phyloP scores from a whole-genome alignment of 2,888 invertebrate genomes.

The Diaphora mendica region DNA sequence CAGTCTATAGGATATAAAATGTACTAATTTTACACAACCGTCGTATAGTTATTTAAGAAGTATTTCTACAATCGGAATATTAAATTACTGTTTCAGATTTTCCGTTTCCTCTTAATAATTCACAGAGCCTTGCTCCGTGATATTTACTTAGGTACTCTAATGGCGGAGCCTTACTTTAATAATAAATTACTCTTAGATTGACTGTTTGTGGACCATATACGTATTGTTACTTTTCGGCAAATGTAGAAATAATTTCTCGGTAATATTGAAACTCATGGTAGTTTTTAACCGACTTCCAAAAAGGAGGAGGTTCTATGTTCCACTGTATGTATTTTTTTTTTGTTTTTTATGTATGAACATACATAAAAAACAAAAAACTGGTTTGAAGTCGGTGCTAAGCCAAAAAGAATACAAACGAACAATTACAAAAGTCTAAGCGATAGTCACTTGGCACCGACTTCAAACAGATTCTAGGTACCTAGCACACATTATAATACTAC shows the following conservation, averaged over 20 bases:
- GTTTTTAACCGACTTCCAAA: too few species aligned
- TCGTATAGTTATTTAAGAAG: not conserved
- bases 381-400: too few species aligned
- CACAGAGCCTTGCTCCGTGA: not conserved
- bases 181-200: not conserved
- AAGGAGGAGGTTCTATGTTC: too few species aligned
- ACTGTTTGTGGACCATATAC: not conserved
- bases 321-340: too few species aligned
- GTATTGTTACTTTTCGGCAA: not conserved
- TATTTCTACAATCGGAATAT: not conserved
- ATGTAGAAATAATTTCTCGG: not conserved
- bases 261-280: not conserved
- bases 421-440: too few species aligned
- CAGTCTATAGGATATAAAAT: not conserved
- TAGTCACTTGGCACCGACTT: too few species aligned
- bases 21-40: not conserved
- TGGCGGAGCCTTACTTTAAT: not conserved
- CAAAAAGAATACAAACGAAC: too few species aligned
- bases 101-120: not conserved
- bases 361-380: too few species aligned
- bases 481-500: too few species aligned
- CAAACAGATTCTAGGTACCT: too few species aligned
- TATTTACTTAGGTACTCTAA: not conserved
- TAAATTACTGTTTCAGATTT: not conserved
- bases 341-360: too few species aligned